phyloP scores from a whole-genome alignment of 2,113 vertebrate genomes.

The Equus quagga region DNA sequence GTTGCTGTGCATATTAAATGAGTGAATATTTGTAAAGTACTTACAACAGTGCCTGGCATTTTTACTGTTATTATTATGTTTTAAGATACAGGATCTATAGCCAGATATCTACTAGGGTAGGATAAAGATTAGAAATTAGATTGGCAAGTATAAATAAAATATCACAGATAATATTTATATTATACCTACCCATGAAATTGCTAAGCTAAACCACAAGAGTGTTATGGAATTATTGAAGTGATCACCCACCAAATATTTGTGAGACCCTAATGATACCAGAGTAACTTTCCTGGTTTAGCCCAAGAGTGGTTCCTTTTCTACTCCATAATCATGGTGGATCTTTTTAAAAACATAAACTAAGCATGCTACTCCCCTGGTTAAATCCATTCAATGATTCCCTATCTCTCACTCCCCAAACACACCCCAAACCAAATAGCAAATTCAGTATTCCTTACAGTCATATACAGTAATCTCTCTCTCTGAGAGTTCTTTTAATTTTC shows the following conservation, averaged over 20 bases:
- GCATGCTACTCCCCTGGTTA: background rate
- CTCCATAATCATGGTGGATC: background rate
- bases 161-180: background rate
- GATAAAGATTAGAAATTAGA: background rate
- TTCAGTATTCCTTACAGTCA: background rate
- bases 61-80: background rate
- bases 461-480: background rate
- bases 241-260: background rate
- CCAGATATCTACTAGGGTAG: background rate
- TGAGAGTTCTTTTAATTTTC: background rate
- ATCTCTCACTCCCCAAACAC: background rate
- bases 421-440: background rate
- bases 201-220: background rate
- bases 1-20: background rate
- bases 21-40: background rate
- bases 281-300: background rate
- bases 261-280: background rate
- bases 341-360: background rate
- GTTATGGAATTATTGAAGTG: background rate
- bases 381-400: background rate
- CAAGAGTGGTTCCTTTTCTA: background rate
- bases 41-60: background rate
- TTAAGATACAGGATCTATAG: background rate
- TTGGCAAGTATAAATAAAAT: background rate
- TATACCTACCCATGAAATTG: background rate